Conservation (phyloP, 2,888 invertebrate genomes). For the Drosophila helvetica region DNA sequence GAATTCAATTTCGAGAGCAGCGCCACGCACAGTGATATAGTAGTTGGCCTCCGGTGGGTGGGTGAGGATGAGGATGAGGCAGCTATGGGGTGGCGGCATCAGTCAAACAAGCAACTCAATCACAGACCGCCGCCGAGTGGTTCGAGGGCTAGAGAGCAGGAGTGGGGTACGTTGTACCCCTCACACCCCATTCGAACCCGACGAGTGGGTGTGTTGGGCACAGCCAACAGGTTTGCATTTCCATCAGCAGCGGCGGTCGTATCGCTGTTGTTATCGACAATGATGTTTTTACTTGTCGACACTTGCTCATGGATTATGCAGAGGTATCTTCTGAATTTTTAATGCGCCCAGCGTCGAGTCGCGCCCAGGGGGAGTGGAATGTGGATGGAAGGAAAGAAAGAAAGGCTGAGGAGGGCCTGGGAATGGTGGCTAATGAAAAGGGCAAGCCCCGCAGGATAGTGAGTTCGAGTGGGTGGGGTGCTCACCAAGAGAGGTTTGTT, state of each 20-base stretch:
- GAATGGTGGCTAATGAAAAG: conserved; percentile 69
- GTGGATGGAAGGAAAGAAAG: conserved; percentile 31
- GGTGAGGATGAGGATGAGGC: not conserved
- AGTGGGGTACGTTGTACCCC: conserved; percentile 15
- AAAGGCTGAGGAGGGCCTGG: conserved; percentile 15
- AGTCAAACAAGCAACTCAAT: conserved; percentile 74
- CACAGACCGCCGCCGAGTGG: conserved; percentile 61
- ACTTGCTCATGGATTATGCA: conserved; percentile 83
- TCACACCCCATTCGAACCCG: not conserved
- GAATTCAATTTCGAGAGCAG: conserved; percentile 70
- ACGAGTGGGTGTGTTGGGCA: conserved; percentile 28
- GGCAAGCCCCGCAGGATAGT: conserved; percentile 22
- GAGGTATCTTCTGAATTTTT: conserved; percentile 81
- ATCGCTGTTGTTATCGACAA: conserved; percentile 68
- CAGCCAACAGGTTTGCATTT: conserved; percentile 74
- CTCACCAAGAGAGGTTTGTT: conserved; percentile 15
- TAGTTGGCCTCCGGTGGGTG: conserved; percentile 49
- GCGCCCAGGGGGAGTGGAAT: conserved; percentile 54
- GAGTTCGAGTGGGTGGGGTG: conserved; percentile 3
- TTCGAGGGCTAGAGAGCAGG: conserved; percentile 9
- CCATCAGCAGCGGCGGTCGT: conserved; percentile 9
- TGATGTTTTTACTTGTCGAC: conserved; percentile 78
- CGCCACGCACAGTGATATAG: conserved; percentile 35
- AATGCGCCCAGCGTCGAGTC: conserved; percentile 74
- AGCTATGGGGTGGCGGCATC: conserved; percentile 35